Evolutionary conservation across 1,140 invertebrate species (phyloP).

Genomic region (Lutraria rhynchaena): DNA sequence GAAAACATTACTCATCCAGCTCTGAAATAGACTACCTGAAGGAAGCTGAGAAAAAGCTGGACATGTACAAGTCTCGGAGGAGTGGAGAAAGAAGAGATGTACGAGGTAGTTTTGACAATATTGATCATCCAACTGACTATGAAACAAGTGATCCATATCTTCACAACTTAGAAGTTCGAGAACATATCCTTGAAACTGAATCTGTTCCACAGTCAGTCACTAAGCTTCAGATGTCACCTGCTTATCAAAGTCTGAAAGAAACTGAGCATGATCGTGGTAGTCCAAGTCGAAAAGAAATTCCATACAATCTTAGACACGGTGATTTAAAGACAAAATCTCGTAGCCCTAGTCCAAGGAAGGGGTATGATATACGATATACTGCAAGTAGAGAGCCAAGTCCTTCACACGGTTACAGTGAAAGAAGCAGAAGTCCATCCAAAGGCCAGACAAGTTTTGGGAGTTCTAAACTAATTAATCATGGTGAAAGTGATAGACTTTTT

Average conservation of each 20-base stretch:
- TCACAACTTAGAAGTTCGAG: slow-evolving; percentile 5
- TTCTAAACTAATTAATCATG: neutral
- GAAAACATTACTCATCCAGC: neutral
- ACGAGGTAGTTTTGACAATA: slow-evolving; percentile 15
- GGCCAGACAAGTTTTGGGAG: too few species aligned
- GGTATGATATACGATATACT: neutral
- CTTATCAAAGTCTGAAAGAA: slow-evolving; percentile 6
- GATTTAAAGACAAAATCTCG: neutral
- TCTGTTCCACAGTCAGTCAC: neutral
- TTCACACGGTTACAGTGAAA: neutral
- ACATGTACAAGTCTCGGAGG: slow-evolving; percentile 15
- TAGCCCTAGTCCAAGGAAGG: slow-evolving; percentile 7
- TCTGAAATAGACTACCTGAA: slow-evolving; percentile 37
- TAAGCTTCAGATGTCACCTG: neutral
- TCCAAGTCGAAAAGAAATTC: neutral
- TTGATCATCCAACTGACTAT: neutral
- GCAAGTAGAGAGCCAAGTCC: slow-evolving; percentile 10
- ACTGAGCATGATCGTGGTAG: neutral
- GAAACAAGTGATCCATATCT: neutral
- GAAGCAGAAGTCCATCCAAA: neutral
- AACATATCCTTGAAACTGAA: neutral
- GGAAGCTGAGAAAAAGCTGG: slow-evolving; percentile 40
- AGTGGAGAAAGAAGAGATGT: slow-evolving; percentile 1
- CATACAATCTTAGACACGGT: neutral
- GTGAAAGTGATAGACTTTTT: neutral